Evolutionary conservation across 2,888 invertebrate genomes (phyloP), one percentile per base, ranked within the genome.

Genomic region (Troides helena): DNA sequence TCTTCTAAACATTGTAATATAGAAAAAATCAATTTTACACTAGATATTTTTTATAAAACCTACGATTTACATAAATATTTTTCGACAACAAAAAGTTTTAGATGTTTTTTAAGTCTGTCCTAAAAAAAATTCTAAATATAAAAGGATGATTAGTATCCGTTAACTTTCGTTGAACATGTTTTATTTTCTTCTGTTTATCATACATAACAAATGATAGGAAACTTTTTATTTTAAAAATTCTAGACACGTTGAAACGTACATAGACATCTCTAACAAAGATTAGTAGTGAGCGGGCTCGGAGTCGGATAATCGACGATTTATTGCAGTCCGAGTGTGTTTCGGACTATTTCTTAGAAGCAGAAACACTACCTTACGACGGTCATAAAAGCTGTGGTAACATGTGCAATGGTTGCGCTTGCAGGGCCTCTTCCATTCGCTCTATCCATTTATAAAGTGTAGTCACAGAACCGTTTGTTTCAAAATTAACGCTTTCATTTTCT

Each of bases 351-450:
- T 86, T 76, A 88, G 90, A 90, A 91, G 84, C 84, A 81, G 75
- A 65, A 57, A 62, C 81, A 80, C 81, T 86, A 86, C 87, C 90
- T 88, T 87, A 86, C 82, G 87, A 85, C 85, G 85, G 77, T 80
- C 85, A 83, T 92, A 90, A 91, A 91, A 89, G 78, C 79, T 91
- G 91, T 78, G 91, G 91, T 91, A 89, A 90, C 91, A 90, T 90
- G 88, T 91, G 91, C 88, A 85, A 76, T 80, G 82, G 77, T 78
- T 77, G 80, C 75, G 62, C 62, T 57, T 69, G 62, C 57, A 69
- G 59, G 59, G 63, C 39, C 53, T 50, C 39, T 39, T 10, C 10
- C 23, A 65, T 65, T 62, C 70, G 72, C 72, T 64, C n/a, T 57
- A 23, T 21, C 57, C 21, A 57, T 57, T 21, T 57, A 57, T 57